These are phyloP conservation scores for Leistus spinibarbis DNA, from an alignment of 2,888 invertebrate species.

Conservation along the genomic window DNA sequence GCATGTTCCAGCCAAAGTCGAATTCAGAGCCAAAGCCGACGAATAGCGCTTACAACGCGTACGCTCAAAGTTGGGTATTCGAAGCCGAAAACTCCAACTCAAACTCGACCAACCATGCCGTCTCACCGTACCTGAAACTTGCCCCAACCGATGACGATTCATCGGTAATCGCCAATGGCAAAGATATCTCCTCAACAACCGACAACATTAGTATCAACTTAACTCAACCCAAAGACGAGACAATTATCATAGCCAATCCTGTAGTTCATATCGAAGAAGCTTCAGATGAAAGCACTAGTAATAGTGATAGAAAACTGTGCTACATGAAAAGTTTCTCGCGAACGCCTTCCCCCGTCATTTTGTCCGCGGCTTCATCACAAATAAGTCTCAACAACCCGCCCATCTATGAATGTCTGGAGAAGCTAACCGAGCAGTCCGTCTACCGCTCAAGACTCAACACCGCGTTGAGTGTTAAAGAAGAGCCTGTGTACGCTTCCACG, in stretches of 20 bases:
- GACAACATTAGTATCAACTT: neutral
- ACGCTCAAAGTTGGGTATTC: slow-evolving; percentile 62
- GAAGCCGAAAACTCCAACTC: slow-evolving; percentile 52
- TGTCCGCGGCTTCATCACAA: slow-evolving; percentile 60
- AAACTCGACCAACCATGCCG: slow-evolving; percentile 47
- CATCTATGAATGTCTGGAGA: slow-evolving; percentile 58
- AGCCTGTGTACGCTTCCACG: slow-evolving; percentile 51
- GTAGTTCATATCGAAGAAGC: slow-evolving; percentile 58
- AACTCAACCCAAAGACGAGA: slow-evolving; percentile 24
- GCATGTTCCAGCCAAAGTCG: slow-evolving; percentile 55
- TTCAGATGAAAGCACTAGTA: slow-evolving; percentile 55
- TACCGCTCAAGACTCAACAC: slow-evolving; percentile 56
- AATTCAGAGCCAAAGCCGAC: slow-evolving; percentile 52
- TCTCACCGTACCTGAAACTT: slow-evolving; percentile 51
- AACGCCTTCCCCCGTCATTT: slow-evolving; percentile 57
- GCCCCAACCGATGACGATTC: slow-evolving; percentile 26
- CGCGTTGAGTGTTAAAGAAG: slow-evolving; percentile 51
- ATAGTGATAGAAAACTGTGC: slow-evolving; percentile 57
- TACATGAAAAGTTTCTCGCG: slow-evolving; percentile 62
- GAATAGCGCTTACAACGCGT: slow-evolving; percentile 54
- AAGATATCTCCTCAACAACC: slow-evolving; percentile 10
- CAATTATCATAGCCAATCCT: slow-evolving; percentile 53
- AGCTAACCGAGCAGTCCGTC: slow-evolving; percentile 57
- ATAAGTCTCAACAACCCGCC: slow-evolving; percentile 54
- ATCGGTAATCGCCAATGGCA: slow-evolving; percentile 36